phyloP scores from a whole-genome alignment of 2,888 invertebrate species.

The Amiota mariae region DNA sequence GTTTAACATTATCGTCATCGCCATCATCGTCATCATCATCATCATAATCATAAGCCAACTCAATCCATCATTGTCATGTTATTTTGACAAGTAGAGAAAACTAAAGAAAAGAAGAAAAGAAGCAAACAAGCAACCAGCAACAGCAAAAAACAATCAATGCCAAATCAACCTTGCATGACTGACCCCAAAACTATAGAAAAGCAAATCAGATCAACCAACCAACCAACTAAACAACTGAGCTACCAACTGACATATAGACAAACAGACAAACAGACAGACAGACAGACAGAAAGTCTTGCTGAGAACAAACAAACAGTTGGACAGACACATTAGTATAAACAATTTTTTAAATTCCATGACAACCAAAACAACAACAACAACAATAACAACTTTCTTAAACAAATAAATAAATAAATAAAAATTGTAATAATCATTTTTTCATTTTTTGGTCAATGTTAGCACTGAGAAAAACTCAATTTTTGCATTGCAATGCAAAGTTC shows the following conservation, averaged over 20 bases:
- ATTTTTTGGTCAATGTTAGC: conserved; percentile 26
- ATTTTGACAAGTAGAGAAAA: background rate
- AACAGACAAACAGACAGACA: no score
- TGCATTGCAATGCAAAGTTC: conserved; percentile 54
- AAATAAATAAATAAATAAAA: conserved; percentile 34
- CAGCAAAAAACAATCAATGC: background rate
- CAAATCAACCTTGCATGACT: conserved; percentile 23
- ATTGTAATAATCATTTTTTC: conserved; percentile 23
- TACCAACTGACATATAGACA: no score
- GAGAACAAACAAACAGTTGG: no score
- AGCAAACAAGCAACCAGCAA: no score
- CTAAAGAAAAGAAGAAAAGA: no score
- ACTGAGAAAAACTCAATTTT: conserved; percentile 20
- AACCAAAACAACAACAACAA: conserved; percentile 48
- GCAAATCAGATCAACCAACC: background rate
- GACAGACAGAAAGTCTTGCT: no score
- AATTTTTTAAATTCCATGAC: conserved; percentile 67
- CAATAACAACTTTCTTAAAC: conserved; percentile 41
- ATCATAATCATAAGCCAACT: background rate
- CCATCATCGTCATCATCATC: no score
- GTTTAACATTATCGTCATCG: no score
- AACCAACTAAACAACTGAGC: no score
- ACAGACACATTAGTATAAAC: conserved; percentile 49
- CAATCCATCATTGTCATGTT: conserved; percentile 1
- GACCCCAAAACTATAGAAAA: conserved; percentile 19